Evolutionary conservation across 2,888 invertebrate species (phyloP).

Genomic region (Lutraria lutraria): DNA sequence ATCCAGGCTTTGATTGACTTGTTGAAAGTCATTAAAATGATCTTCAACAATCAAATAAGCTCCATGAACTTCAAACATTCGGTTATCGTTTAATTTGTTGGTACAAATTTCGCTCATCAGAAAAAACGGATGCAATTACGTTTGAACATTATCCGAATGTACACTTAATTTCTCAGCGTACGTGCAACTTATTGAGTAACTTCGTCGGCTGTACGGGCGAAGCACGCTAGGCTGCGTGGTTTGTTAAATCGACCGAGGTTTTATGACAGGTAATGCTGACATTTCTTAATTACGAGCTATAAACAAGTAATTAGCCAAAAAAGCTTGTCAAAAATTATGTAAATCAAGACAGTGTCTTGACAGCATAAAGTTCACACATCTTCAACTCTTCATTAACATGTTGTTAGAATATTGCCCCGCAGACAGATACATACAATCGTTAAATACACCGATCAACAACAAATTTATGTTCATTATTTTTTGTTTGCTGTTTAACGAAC

Average conservation of each 20-base stretch:
- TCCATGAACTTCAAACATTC: too few species aligned
- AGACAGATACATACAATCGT: background rate
- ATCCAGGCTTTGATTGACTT: too few species aligned
- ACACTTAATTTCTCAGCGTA: too few species aligned
- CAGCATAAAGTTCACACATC: constrained; percentile 7
- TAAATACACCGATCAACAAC: background rate
- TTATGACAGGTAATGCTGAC: constrained; percentile 13
- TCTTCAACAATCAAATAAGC: too few species aligned
- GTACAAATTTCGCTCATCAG: too few species aligned
- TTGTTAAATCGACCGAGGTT: background rate
- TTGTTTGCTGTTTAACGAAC: background rate
- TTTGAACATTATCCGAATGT: too few species aligned
- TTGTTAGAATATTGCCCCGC: background rate
- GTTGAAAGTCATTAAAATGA: too few species aligned
- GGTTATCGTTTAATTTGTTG: too few species aligned
- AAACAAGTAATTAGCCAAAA: constrained; percentile 23
- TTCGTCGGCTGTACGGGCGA: background rate
- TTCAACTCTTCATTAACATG: background rate
- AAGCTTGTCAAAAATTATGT: constrained; percentile 27
- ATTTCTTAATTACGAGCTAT: constrained; percentile 14
- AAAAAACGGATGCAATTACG: too few species aligned
- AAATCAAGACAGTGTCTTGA: background rate
- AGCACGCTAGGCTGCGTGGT: background rate
- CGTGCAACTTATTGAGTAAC: too few species aligned
- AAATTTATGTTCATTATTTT: background rate